A percentile compares a stretch with the other conserved stretches of the same genome.
These are phyloP conservation scores for Leptatherina wallacei DNA, from an alignment of 2,797 vertebrate genomes.

Conservation along the genomic window DNA sequence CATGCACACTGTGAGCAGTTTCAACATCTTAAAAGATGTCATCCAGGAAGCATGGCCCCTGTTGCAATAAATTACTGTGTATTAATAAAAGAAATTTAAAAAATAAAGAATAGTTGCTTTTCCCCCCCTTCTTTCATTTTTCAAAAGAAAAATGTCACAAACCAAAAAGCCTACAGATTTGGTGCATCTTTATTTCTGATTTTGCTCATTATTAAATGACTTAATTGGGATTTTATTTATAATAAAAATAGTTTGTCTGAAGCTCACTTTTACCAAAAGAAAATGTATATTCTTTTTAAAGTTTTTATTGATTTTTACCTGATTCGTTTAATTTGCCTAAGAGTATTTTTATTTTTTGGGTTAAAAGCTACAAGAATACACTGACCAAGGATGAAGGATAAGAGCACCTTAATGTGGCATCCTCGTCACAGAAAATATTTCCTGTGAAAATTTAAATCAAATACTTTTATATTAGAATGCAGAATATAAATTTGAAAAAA, in stretches of 20 bases:
- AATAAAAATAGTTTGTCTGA: too few relatives aligned
- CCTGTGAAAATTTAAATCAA: background rate
- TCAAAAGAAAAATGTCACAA: too few relatives aligned
- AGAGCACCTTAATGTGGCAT: background rate
- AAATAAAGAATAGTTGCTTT: background rate
- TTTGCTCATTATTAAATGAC: too few relatives aligned
- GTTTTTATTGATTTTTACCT: background rate
- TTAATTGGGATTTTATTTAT: too few relatives aligned
- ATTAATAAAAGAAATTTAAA: too few relatives aligned
- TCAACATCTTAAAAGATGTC: background rate
- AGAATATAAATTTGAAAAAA: background rate
- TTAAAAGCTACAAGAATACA: background rate
- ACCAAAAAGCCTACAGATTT: too few relatives aligned
- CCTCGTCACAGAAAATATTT: background rate
- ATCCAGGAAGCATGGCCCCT: background rate
- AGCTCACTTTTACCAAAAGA: too few relatives aligned
- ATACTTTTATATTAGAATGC: background rate
- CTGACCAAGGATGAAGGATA: background rate
- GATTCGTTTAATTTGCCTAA: background rate
- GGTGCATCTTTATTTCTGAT: too few relatives aligned
- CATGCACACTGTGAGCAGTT: constrained; percentile 31
- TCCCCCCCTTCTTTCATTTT: too few relatives aligned
- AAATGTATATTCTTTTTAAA: background rate
- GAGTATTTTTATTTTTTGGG: background rate
- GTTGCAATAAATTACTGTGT: background rate